Evolutionary conservation across 2,888 invertebrate genomes (phyloP).

Genomic region (Xanthostigma xanthostigma): DNA sequence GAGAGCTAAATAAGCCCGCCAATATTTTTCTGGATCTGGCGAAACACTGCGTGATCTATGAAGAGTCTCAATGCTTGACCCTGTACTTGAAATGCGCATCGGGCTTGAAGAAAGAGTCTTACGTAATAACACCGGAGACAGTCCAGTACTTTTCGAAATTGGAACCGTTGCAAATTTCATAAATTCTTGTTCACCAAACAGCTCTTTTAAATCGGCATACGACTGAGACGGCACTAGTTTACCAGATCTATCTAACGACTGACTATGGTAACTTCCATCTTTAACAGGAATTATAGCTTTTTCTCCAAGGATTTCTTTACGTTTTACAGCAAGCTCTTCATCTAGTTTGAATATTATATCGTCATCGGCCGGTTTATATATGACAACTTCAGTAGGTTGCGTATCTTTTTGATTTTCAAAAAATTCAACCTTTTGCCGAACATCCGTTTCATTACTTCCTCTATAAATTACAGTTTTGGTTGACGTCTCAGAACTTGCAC

Average conservation of each 20-base stretch:
- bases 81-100: constrained; percentile 25
- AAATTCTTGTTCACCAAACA: constrained; percentile 61
- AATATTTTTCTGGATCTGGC: constrained; percentile 56
- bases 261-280: not conserved
- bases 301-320: constrained; percentile 12
- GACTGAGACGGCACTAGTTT: constrained; percentile 45
- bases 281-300: no score
- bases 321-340: not conserved
- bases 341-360: constrained; percentile 23
- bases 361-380: constrained; percentile 33
- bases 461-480: constrained; percentile 48
- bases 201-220: constrained; percentile 59
- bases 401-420: constrained; percentile 65
- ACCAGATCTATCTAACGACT: constrained; percentile 12
- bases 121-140: constrained; percentile 18
- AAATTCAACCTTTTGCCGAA: constrained; percentile 62
- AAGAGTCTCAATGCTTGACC: constrained; percentile 48
- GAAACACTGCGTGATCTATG: constrained; percentile 58
- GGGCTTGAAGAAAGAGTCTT: constrained; percentile 32
- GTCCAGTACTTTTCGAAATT: constrained; percentile 5
- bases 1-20: constrained; percentile 51
- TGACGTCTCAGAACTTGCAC: constrained; percentile 56
- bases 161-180: constrained; percentile 42
- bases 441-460: constrained; percentile 40
- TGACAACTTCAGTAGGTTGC: constrained; percentile 22